phyloP scores from a whole-genome alignment of 2,797 vertebrate species.

The Leucoraja ocellata region DNA sequence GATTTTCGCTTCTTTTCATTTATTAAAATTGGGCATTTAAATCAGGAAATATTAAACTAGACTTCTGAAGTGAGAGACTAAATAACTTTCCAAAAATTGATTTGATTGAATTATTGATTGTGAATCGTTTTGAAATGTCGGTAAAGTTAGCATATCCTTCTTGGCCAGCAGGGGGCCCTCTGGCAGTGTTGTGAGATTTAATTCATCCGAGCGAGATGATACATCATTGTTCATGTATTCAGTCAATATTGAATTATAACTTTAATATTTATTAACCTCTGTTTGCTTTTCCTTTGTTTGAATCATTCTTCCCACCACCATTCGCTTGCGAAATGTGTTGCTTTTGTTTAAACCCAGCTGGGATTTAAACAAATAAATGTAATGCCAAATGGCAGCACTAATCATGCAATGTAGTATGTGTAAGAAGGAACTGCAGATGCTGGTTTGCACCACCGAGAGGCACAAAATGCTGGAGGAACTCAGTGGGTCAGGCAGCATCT shows the following conservation, averaged over 20 bases:
- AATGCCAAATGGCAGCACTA: too few relatives aligned
- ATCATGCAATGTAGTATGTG: too few relatives aligned
- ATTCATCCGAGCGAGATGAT: background rate
- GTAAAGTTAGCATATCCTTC: background rate
- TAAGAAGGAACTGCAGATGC: too few relatives aligned
- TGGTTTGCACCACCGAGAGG: too few relatives aligned
- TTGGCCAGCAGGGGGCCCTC: constrained; percentile 14
- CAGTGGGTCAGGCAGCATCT: too few relatives aligned
- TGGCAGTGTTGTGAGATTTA: background rate
- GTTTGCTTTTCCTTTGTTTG: background rate
- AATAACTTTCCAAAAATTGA: background rate
- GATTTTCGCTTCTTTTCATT: background rate
- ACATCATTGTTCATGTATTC: background rate
- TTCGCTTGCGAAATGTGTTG: background rate
- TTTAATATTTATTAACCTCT: background rate
- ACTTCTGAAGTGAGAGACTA: background rate
- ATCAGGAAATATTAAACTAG: background rate
- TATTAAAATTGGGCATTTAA: background rate
- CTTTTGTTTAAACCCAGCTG: background rate
- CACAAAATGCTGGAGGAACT: too few relatives aligned
- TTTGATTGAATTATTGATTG: background rate
- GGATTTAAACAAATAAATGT: background rate
- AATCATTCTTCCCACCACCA: background rate
- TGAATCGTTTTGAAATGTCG: background rate
- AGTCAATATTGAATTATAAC: background rate